Conservation (phyloP, 2,797 vertebrate genomes). For the Florisuga fusca region DNA sequence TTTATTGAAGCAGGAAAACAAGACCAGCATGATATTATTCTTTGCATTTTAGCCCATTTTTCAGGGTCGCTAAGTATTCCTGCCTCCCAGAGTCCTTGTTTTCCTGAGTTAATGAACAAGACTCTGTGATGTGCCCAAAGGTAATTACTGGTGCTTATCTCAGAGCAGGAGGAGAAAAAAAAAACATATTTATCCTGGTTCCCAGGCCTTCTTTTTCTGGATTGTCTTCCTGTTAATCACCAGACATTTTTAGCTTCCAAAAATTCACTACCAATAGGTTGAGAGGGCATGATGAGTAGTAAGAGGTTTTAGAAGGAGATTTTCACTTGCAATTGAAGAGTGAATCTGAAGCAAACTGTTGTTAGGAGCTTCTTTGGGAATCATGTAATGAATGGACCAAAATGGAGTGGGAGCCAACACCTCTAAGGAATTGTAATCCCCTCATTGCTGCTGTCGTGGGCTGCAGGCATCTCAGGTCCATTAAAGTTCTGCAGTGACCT, state of each 20-base stretch:
- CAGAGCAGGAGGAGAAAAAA: too few relatives aligned
- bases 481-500: not conserved
- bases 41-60: constrained; percentile 3
- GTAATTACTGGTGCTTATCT: not conserved
- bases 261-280: not conserved
- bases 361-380: not conserved
- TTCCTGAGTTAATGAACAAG: not conserved
- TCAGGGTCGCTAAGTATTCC: not conserved
- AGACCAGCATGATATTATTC: not conserved
- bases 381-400: not conserved
- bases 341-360: not conserved
- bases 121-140: not conserved
- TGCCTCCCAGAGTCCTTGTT: not conserved
- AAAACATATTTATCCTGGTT: not conserved
- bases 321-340: not conserved
- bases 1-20: not conserved
- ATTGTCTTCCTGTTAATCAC: not conserved
- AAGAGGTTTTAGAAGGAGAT: not conserved
- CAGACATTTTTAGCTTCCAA: not conserved
- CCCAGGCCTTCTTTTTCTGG: not conserved
- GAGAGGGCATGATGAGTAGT: not conserved
- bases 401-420: not conserved
- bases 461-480: not conserved
- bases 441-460: not conserved
- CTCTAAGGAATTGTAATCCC: not conserved